Percentiles rank a stretch among this genome's conserved stretches.
phyloP scores from a whole-genome alignment of 2,888 invertebrate genomes.

The Sarcophaga rosellei region DNA sequence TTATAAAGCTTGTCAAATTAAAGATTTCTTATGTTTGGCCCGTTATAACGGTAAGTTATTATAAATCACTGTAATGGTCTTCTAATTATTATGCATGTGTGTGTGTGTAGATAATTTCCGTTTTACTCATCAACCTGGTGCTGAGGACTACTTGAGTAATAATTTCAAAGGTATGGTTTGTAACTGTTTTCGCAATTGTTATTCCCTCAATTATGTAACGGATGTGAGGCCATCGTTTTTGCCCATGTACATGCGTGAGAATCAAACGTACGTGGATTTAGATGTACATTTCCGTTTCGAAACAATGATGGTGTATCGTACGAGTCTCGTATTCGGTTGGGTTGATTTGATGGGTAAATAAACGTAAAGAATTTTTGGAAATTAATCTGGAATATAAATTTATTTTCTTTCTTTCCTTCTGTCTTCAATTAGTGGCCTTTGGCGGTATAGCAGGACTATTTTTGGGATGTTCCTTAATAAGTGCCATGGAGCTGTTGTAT shows the following conservation, averaged over 20 bases:
- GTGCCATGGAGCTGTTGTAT: conserved; percentile 81
- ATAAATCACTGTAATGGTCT: background rate
- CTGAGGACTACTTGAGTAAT: conserved; percentile 75
- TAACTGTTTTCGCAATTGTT: conserved; percentile 79
- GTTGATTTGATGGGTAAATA: conserved; percentile 81
- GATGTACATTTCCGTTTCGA: conserved; percentile 81
- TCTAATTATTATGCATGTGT: background rate
- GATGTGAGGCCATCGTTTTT: conserved; percentile 77
- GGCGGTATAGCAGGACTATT: conserved; percentile 83
- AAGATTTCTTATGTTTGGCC: conserved; percentile 77
- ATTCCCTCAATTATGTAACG: conserved; percentile 77
- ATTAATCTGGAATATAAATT: background rate
- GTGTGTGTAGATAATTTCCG: conserved; percentile 73
- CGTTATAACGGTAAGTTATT: conserved; percentile 74
- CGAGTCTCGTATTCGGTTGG: conserved; percentile 81
- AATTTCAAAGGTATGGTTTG: conserved; percentile 78
- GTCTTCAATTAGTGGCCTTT: conserved; percentile 79
- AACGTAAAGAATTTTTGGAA: background rate
- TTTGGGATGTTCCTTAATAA: conserved; percentile 82
- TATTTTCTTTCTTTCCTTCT: background rate
- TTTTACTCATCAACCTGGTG: conserved; percentile 75
- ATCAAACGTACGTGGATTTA: conserved; percentile 78
- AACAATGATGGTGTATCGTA: conserved; percentile 81
- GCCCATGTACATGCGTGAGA: conserved; percentile 74
- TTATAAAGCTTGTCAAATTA: conserved; percentile 74